Evolutionary conservation across 2,113 vertebrate genomes (phyloP).

Genomic region (Oreochromis spilurus): DNA sequence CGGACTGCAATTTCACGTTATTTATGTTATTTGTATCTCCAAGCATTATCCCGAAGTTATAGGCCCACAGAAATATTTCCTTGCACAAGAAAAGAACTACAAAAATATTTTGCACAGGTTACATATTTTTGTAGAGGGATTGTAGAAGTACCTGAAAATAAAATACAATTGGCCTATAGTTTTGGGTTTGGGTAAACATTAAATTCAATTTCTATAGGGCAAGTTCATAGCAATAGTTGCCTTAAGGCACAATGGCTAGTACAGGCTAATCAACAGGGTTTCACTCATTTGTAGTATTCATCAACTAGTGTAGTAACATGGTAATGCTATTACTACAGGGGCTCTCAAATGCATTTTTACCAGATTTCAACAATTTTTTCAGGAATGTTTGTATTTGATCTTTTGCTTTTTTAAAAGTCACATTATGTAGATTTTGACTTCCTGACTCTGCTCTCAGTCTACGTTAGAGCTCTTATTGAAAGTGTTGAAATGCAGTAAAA

Average conservation of each 20-base stretch:
- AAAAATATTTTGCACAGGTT: neutral
- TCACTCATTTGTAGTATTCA: neutral
- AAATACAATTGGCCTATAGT: neutral
- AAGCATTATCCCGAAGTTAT: neutral
- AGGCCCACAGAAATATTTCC: neutral
- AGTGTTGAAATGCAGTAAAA: neutral
- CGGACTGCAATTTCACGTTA: neutral
- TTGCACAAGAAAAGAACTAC: neutral
- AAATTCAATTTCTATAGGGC: neutral
- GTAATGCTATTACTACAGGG: neutral
- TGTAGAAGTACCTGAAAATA: neutral
- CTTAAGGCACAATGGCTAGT: neutral
- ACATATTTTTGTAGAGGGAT: neutral
- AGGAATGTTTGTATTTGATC: neutral
- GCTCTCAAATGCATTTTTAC: neutral
- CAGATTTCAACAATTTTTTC: neutral
- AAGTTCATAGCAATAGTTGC: neutral
- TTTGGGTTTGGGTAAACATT: neutral
- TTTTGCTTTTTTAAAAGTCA: neutral
- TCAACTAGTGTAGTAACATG: neutral
- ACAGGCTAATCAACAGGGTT: neutral
- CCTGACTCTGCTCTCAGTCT: neutral
- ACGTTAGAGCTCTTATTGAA: neutral
- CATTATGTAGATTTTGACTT: neutral
- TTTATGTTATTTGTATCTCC: neutral